A percentile compares a stretch with the other conserved stretches of the same genome.
Evolutionary conservation across 1,140 invertebrate species (phyloP).

Genomic region (Neoseiulus cucumeris): DNA sequence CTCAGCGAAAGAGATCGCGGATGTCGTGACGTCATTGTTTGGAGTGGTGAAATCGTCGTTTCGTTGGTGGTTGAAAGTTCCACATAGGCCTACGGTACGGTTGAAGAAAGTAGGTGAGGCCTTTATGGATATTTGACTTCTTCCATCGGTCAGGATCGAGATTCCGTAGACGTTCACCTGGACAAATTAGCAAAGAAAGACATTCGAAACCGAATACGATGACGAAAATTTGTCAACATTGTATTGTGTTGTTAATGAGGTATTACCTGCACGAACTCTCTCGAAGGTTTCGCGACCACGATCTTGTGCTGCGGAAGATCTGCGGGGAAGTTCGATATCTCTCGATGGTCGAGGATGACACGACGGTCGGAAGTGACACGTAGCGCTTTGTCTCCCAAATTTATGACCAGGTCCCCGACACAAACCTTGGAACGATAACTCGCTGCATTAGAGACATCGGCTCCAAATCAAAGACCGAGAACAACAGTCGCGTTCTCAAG

Average conservation of each 20-base stretch:
- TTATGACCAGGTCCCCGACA: neutral
- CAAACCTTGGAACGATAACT: neutral
- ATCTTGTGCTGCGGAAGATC: neutral
- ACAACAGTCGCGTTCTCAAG: too few species aligned
- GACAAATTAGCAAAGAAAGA: too few species aligned
- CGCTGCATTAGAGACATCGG: too few species aligned
- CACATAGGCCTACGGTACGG: slow-evolving; percentile 49
- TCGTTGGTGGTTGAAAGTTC: slow-evolving; percentile 61
- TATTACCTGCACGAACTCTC: neutral
- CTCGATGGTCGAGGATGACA: neutral
- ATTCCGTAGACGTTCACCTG: neutral
- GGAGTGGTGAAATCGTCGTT: slow-evolving; percentile 71
- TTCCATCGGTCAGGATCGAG: slow-evolving; percentile 34
- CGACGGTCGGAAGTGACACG: neutral
- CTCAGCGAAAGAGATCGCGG: slow-evolving; percentile 52
- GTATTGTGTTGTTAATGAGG: too few species aligned
- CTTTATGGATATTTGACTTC: slow-evolving; percentile 54
- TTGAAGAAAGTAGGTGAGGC: slow-evolving; percentile 47
- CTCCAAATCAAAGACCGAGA: too few species aligned
- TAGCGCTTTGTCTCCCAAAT: neutral
- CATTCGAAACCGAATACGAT: too few species aligned
- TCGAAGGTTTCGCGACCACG: neutral
- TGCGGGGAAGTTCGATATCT: neutral
- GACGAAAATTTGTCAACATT: too few species aligned
- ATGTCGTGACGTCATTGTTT: slow-evolving; percentile 45